Conservation (phyloP, 1,140 invertebrate species). For the Drosophila melanica region DNA sequence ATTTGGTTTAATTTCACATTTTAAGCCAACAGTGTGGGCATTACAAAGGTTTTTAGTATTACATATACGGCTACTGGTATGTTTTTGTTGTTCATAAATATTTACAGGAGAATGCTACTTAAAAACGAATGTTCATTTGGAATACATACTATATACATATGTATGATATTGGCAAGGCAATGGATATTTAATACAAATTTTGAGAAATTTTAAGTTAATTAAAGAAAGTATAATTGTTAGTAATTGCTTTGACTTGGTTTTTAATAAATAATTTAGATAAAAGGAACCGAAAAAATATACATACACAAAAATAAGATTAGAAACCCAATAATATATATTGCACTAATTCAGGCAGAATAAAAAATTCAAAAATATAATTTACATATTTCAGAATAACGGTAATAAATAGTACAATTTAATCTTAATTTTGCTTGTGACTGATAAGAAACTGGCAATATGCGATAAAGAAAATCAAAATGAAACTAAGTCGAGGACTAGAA, state of each 20-base stretch:
- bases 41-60: constrained; percentile 34
- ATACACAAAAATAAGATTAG: constrained; percentile 7
- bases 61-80: constrained; percentile 14
- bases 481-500: constrained; percentile 54
- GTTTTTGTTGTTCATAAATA: constrained; percentile 21
- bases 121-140: constrained; percentile 4
- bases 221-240: neutral
- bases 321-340: constrained; percentile 41
- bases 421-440: no score
- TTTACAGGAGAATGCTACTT: constrained; percentile 31
- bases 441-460: constrained; percentile 40
- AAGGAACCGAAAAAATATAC: constrained; percentile 1
- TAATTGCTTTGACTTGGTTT: neutral
- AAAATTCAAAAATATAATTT: no score
- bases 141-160: constrained; percentile 12
- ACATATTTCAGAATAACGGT: constrained; percentile 11
- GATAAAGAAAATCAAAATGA: neutral
- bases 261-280: constrained; percentile 18
- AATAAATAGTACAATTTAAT: neutral
- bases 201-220: neutral
- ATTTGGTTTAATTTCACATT: constrained; percentile 25
- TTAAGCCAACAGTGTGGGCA: constrained; percentile 41
- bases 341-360: constrained; percentile 28
- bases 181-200: constrained; percentile 2
- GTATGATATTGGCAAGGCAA: constrained; percentile 20